Base-by-base conservation (phyloP, 2,888 invertebrate species). In the Nomada fabriciana region DNA sequence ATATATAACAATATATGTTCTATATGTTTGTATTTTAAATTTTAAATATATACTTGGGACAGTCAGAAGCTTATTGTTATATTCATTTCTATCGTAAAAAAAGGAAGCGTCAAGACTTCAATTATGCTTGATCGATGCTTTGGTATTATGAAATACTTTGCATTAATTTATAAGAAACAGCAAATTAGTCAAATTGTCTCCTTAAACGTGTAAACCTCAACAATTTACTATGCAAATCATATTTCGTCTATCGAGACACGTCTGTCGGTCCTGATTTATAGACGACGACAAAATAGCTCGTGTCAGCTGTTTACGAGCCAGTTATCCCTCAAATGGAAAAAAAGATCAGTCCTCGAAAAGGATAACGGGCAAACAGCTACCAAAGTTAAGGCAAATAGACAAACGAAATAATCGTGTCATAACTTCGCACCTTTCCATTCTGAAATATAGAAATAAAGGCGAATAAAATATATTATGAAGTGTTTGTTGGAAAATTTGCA, bases 231-330 rank as follows among this genome's bases (percentile, higher is more conserved):
- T 59, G 1, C 9, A n/a, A 57, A n/a, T 25, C 69, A 43, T 69
- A 68, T 43, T 68, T 68, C 68, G 55, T n/a, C 23, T n/a, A 57
- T 43, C 57, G 57, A 7, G 69, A 47, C 47, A 15, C 3, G n/a
- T 4, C n/a, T 9, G 43, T n/a, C 43, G n/a, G 57, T 43, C 43
- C 47, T 47, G 69, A 55, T 57, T 29, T 59, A 47, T 69, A 25
- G 47, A 59, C 43, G 47, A 25, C 59, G 69, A 59, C 47, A 43
- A 25, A 69, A 25, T n/a, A 20, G 43, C 47, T 47, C 2, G 42
- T 18, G 55, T 57, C 23, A 57, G 57, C 13, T 69, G 57, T 69
- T 69, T 69, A 59, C 69, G 20, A 47, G 69, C 7, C 13, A 57
- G 57, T 69, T 47, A 69, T 47, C 57, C 43, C 59, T 36, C 59